Evolutionary conservation across 2,113 vertebrate species (phyloP).

Genomic region (Xiphorhynchus elegans): DNA sequence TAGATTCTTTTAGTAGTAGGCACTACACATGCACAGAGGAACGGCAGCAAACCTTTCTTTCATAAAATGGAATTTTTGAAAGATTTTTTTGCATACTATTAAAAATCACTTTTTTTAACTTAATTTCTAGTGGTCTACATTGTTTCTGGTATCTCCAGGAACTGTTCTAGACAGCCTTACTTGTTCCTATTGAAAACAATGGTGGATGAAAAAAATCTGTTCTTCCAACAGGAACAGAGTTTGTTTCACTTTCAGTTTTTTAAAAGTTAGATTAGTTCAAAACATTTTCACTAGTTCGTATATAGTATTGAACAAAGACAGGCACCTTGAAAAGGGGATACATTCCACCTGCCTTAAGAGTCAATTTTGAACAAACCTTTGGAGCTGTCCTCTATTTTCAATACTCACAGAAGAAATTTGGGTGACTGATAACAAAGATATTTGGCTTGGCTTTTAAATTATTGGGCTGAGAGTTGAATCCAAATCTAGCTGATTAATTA

Average conservation of each 20-base stretch:
- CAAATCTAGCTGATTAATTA: neutral
- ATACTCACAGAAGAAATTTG: neutral
- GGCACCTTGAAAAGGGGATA: neutral
- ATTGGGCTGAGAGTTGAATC: neutral
- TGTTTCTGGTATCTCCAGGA: neutral
- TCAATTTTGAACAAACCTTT: neutral
- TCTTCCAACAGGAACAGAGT: neutral
- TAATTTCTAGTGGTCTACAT: neutral
- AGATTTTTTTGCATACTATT: neutral
- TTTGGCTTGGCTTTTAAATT: neutral
- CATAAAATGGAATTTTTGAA: neutral
- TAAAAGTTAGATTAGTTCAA: neutral
- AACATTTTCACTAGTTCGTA: neutral
- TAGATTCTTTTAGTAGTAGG: neutral
- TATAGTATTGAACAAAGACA: neutral
- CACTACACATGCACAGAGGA: accelerated
- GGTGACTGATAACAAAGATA: neutral
- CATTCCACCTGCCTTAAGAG: neutral
- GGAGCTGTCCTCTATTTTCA: neutral
- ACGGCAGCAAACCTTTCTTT: neutral
- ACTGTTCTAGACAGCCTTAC: neutral
- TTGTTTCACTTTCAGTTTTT: neutral
- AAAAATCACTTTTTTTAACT: neutral
- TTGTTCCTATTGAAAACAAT: neutral
- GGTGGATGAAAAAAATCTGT: neutral